Base-by-base conservation (phyloP, 2,797 vertebrate species). In the Lithobates pipiens region DNA sequence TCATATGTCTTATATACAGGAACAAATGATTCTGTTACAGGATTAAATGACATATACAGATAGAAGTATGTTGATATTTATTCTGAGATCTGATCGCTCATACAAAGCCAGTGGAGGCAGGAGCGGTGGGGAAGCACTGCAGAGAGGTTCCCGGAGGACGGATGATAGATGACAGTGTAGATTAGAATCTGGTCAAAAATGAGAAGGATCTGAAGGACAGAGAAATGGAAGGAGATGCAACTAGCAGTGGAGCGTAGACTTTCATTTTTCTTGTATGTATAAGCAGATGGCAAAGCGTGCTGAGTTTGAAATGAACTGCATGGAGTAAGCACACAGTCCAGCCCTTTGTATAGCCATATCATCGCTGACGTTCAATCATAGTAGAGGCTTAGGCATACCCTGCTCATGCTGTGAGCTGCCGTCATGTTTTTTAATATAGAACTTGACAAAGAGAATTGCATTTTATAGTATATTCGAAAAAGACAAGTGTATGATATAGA, bases 61-160 rank as follows among this genome's bases (percentile, higher is more conserved):
- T 75, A 50, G 29, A 34, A 27, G 21, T 63, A 32, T 75, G 27
- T 46, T 75, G 63, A 36, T 68, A 75, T 74, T 76, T n/a, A n/a
- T 21, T 50, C 46, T 76, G 39, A 83, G 71, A 83, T 83, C 54
- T 81, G 34, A 61, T 72, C n/a, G 67, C 57, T 76, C 72, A 76
- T 72, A 76, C 71, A 76, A 76, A 50, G 63, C 61, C 32, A 25
- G 25, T 18, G 76, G 80, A 29, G 25, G n/a, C 16, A 34, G 25
- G 27, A 67, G 39, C 23, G 13, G n/a, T 27, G 36, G 67, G 11
- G 50, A 11, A 69, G 46, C 2, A 73, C 15, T 25, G 15, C 29
- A 16, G 68, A 81, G 69, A 61, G 57, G 70, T 39, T 73, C 69
- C 29, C 11, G n/a, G 34, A 32, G 23, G 29, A 72, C 23, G 18